Percentiles rank a stretch among this genome's conserved stretches.
Conservation (phyloP, 2,113 vertebrate species). For the Coturnix japonica region DNA sequence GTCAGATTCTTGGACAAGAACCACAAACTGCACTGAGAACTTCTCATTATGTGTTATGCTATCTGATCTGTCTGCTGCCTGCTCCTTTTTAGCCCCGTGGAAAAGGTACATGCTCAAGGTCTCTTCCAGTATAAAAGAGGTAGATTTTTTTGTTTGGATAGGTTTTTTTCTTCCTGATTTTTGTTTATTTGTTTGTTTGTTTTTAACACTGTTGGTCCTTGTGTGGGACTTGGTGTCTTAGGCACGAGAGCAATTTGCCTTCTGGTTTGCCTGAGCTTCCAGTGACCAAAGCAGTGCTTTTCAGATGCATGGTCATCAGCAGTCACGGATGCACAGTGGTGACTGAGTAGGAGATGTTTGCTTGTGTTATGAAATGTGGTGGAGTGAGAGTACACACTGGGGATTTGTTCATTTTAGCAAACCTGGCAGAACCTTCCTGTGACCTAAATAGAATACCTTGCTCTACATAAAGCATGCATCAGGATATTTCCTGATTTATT, state of each 20-base stretch:
- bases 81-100: background rate
- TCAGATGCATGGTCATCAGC: slow-evolving; percentile 62
- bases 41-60: background rate
- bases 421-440: slow-evolving; percentile 83
- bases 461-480: slow-evolving; percentile 85
- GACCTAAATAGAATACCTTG: slow-evolving; percentile 88
- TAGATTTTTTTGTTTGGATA: background rate
- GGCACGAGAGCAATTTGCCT: background rate
- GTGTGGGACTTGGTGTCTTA: background rate
- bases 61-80: background rate
- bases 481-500: slow-evolving; percentile 87
- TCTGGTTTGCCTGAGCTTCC: slow-evolving; percentile 37
- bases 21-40: background rate
- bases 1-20: background rate
- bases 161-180: background rate
- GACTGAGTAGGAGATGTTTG: slow-evolving; percentile 67
- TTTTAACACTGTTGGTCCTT: background rate
- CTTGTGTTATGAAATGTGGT: slow-evolving; percentile 75
- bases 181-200: background rate
- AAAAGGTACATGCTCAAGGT: slow-evolving; percentile 6
- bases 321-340: slow-evolving; percentile 44
- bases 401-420: slow-evolving; percentile 85
- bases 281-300: slow-evolving; percentile 48
- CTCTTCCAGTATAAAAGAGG: background rate
- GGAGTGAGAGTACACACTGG: slow-evolving; percentile 73